Evolutionary conservation across 2,888 invertebrate genomes (phyloP), one percentile per base, ranked within the genome.

Genomic region (Muscina levida): DNA sequence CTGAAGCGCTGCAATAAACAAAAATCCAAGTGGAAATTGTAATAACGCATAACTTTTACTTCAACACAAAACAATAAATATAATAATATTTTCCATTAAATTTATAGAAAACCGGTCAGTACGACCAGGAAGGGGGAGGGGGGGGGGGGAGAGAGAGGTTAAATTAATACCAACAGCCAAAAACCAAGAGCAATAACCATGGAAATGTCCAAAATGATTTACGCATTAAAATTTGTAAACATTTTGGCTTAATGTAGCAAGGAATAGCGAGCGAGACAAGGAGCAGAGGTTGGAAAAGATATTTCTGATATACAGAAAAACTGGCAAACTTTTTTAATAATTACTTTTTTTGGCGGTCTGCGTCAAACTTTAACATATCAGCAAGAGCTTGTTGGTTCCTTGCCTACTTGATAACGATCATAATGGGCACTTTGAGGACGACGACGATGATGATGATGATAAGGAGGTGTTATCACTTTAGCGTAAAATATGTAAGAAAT

Each of bases 381-480:
- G 31, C 31, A n/a, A n/a, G 31, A 31, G 3, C 8, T 31, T 31
- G 31, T 31, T 31, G 31, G 4, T 31, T 31, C 8, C 46, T 15
- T 3, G 4, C 44, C 44, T 8, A n/a, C n/a, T n/a, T n/a, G n/a
- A n/a, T n/a, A n/a, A n/a, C n/a, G n/a, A n/a, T n/a, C 19, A 10
- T 48, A 19, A 19, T 19, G 19, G 19, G 1, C 48, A 48, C 19
- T 62, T 42, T 42, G 62, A 6, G 3, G 51, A 10, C 22, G 6
- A 24, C 24, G 53, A 0, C 13, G 6, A 22, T 53, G 8, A n/a
- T 15, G 15, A 48, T 17, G 48, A 26, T 68, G 67, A 68, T 68
- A 68, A 68, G 51, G 51, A 53, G 51, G 67, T 67, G 67, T 68
- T 68, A 68, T 68, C 67, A 66, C 26, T 51, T 48, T 37, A 37